A percentile compares a stretch with the other conserved stretches of the same genome.
Evolutionary conservation across 2,888 invertebrate species (phyloP).

Genomic region (Julus scandinavius): DNA sequence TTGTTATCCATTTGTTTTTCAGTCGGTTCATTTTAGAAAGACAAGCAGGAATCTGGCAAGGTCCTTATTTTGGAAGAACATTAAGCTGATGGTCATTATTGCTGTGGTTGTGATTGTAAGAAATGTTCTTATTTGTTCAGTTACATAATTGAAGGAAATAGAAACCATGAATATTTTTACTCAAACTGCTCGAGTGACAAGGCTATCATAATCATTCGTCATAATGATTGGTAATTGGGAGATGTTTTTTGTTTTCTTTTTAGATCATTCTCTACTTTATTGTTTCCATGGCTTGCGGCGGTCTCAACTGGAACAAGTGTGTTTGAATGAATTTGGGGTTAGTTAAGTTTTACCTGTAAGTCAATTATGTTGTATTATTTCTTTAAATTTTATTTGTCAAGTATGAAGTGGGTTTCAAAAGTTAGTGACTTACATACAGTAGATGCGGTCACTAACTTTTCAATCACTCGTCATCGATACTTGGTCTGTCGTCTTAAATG

Average conservation of each 20-base stretch:
- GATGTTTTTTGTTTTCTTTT: conserved; percentile 59
- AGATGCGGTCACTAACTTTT: no score
- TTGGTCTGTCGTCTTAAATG: not conserved
- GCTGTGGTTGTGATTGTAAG: conserved; percentile 75
- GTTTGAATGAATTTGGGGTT: conserved; percentile 54
- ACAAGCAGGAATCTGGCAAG: conserved; percentile 86
- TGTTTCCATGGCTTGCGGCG: conserved; percentile 88
- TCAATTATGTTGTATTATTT: conserved; percentile 18
- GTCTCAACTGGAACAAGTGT: conserved; percentile 74
- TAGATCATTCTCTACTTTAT: conserved; percentile 82
- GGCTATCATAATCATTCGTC: no score
- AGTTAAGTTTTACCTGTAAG: not conserved
- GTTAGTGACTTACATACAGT: no score
- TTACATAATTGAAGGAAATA: not conserved
- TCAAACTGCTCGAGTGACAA: no score
- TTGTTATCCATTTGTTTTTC: conserved; percentile 65
- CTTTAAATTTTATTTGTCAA: not conserved
- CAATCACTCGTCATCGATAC: no score
- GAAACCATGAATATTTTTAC: no score
- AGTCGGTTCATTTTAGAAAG: conserved; percentile 89
- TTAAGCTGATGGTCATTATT: conserved; percentile 85
- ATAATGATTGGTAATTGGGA: not conserved
- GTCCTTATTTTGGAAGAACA: conserved; percentile 92
- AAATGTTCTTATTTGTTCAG: conserved; percentile 59
- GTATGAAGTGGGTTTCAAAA: no score